Conservation (phyloP, 2,888 invertebrate species). For the Acanthacorydalis orientalis region DNA sequence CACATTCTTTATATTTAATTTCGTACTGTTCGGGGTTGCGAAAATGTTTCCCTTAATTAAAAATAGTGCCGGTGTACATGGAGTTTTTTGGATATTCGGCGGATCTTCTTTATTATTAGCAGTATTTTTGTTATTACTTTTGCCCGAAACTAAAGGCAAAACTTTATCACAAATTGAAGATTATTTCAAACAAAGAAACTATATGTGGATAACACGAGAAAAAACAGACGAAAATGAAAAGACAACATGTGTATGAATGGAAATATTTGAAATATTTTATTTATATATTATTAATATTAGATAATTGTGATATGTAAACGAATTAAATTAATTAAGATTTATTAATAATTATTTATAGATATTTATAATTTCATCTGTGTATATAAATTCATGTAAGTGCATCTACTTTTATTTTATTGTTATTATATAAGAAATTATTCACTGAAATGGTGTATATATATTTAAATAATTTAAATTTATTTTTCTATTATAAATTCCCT, state of each 20-base stretch:
- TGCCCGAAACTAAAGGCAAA: conserved; percentile 60
- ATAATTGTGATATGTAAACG: too few relatives aligned
- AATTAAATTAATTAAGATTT: too few relatives aligned
- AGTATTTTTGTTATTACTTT: conserved; percentile 43
- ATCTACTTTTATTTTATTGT: too few relatives aligned
- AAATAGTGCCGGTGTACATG: conserved; percentile 38
- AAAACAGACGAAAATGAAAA: conserved; percentile 14
- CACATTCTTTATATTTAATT: conserved; percentile 54
- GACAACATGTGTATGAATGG: not conserved
- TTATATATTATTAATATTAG: too few relatives aligned
- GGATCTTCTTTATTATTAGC: conserved; percentile 42
- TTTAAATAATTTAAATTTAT: too few relatives aligned
- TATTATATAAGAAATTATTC: too few relatives aligned
- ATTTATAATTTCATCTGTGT: too few relatives aligned
- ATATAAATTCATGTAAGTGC: too few relatives aligned
- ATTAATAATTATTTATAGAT: too few relatives aligned
- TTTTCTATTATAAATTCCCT: too few relatives aligned
- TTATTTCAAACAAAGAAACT: conserved; percentile 51
- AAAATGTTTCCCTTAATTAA: conserved; percentile 53
- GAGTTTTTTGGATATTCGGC: conserved; percentile 56
- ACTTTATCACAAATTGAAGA: conserved; percentile 59
- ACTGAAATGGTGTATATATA: too few relatives aligned
- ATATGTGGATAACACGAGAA: conserved; percentile 39
- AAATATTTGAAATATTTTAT: not conserved
- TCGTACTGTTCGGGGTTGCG: conserved; percentile 46